A percentile compares a stretch with the other conserved stretches of the same genome.
phyloP scores from a whole-genome alignment of 1,140 invertebrate species.

The Polypedilum pembai region DNA sequence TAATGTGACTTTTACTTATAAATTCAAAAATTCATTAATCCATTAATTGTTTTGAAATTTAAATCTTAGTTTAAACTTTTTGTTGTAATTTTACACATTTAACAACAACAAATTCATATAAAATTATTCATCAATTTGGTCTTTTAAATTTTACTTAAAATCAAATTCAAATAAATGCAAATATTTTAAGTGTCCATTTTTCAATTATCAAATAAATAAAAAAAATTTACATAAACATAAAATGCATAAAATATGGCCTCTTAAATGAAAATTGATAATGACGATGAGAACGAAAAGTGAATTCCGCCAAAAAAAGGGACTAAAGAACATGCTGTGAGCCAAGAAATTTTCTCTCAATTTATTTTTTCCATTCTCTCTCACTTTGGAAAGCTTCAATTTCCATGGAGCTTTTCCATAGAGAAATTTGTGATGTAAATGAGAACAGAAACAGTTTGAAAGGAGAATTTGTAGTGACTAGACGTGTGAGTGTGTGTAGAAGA shows the following conservation, averaged over 20 bases:
- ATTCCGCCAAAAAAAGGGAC: neutral
- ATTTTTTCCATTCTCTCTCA: neutral
- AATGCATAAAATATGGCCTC: neutral
- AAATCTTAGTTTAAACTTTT: too few species aligned
- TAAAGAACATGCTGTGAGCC: neutral
- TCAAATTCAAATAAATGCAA: too few species aligned
- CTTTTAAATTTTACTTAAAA: too few species aligned
- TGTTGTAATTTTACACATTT: too few species aligned
- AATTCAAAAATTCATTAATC: too few species aligned
- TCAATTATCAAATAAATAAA: too few species aligned
- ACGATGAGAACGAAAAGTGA: neutral
- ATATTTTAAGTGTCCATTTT: too few species aligned
- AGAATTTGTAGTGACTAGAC: slow-evolving; percentile 8
- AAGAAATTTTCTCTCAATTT: neutral
- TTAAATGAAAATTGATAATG: neutral
- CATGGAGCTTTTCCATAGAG: neutral
- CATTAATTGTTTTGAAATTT: too few species aligned
- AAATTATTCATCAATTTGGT: too few species aligned
- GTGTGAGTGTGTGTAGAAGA: neutral
- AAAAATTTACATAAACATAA: too few species aligned
- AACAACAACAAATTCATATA: too few species aligned
- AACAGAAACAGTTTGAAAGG: neutral
- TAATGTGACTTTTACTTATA: too few species aligned
- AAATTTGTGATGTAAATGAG: neutral
- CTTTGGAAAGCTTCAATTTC: neutral